Evolutionary conservation across 1,140 invertebrate genomes (phyloP).

Genomic region (Zaprionus ghesquierei): DNA sequence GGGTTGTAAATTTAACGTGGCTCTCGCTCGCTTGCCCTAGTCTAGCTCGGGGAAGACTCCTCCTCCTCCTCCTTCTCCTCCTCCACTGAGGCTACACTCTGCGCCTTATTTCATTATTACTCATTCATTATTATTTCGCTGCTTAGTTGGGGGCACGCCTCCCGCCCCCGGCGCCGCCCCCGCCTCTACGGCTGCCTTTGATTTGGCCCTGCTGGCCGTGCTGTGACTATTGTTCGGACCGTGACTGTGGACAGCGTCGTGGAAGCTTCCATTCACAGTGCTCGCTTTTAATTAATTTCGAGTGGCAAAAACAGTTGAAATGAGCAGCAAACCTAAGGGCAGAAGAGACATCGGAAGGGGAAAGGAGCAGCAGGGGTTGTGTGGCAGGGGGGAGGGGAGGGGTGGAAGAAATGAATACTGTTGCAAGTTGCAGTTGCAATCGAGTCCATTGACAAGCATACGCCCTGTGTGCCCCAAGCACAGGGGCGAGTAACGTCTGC

Average conservation of each 20-base stretch:
- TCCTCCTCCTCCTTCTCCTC: neutral
- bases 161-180: neutral
- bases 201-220: neutral
- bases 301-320: neutral
- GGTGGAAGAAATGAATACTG: neutral
- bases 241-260: neutral
- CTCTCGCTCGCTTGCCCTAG: neutral
- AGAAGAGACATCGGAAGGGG: too few relatives aligned
- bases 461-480: neutral
- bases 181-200: neutral
- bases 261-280: neutral
- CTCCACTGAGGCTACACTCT: slow-evolving; percentile 22
- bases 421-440: neutral
- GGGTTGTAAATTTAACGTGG: slow-evolving; percentile 21
- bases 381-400: neutral
- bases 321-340: neutral
- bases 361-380: neutral
- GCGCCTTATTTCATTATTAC: slow-evolving; percentile 36
- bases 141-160: neutral
- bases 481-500: neutral
- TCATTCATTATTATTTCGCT: slow-evolving; percentile 68
- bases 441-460: neutral
- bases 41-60: neutral
- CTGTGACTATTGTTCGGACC: slow-evolving; percentile 53
- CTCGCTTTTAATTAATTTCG: slow-evolving; percentile 14